Conservation (phyloP, 2,888 invertebrate species). For the Lysandra coridon region DNA sequence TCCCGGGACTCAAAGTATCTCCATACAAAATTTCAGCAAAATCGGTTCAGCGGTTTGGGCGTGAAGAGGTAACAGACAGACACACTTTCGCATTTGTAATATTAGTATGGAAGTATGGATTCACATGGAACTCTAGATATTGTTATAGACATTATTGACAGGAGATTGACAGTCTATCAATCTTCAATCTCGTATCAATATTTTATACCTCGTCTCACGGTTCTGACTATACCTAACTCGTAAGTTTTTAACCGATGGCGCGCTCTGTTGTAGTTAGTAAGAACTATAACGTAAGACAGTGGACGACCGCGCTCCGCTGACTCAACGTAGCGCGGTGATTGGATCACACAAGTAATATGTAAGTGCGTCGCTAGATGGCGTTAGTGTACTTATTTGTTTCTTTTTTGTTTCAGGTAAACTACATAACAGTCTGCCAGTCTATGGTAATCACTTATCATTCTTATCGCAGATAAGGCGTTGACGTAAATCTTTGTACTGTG, state of each 20-base stretch:
- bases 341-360: conserved; percentile 23
- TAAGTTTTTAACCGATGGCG: not conserved
- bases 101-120: no score
- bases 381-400: not conserved
- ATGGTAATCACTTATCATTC: not conserved
- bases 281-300: not conserved
- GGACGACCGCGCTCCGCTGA: not conserved
- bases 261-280: not conserved
- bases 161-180: not conserved
- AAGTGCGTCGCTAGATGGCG: conserved; percentile 39
- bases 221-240: no score
- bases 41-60: no score
- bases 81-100: no score
- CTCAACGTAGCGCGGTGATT: not conserved
- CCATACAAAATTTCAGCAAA: no score
- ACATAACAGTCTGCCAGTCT: not conserved
- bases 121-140: no score
- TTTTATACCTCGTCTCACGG: not conserved
- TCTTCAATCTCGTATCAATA: not conserved
- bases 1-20: not conserved
- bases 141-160: no score
- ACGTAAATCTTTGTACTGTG: conserved; percentile 4
- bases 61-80: no score
- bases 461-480: conserved; percentile 22
- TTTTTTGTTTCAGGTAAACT: conserved; percentile 20